Conservation (phyloP, 2,888 invertebrate species). For the Drosophila conformis region DNA sequence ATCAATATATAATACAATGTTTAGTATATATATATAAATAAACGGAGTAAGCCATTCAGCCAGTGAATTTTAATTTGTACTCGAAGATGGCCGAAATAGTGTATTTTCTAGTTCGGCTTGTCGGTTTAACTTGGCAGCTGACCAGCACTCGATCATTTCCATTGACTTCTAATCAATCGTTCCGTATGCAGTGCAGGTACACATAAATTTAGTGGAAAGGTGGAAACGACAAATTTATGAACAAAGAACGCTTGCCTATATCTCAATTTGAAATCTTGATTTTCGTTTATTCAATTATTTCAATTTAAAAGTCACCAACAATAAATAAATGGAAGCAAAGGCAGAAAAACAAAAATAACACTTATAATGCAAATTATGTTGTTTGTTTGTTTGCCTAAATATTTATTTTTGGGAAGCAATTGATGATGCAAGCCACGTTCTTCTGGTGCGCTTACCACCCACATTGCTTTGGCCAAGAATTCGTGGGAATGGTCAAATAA, state of each 20-base stretch:
- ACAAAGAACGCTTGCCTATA: conserved; percentile 58
- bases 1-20: not conserved
- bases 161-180: conserved; percentile 45
- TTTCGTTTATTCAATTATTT: conserved; percentile 27
- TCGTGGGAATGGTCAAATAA: conserved; percentile 56
- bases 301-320: conserved; percentile 48
- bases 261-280: conserved; percentile 38
- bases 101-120: conserved; percentile 13
- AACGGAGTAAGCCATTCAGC: not conserved
- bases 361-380: conserved; percentile 51
- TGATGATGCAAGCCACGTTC: conserved; percentile 40
- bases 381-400: conserved; percentile 55
- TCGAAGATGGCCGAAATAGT: not conserved
- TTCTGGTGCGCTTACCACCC: conserved; percentile 52
- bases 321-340: not conserved
- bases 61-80: no score
- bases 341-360: conserved; percentile 9
- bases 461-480: conserved; percentile 35
- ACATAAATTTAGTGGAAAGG: conserved; percentile 33
- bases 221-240: conserved; percentile 51
- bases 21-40: not conserved
- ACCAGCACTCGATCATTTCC: conserved; percentile 24
- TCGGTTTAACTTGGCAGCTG: not conserved
- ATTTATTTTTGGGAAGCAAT: conserved; percentile 7
- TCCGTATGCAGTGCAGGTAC: conserved; percentile 43